Conservation (phyloP, 2,888 invertebrate species). For the Calephelis perditalis region DNA sequence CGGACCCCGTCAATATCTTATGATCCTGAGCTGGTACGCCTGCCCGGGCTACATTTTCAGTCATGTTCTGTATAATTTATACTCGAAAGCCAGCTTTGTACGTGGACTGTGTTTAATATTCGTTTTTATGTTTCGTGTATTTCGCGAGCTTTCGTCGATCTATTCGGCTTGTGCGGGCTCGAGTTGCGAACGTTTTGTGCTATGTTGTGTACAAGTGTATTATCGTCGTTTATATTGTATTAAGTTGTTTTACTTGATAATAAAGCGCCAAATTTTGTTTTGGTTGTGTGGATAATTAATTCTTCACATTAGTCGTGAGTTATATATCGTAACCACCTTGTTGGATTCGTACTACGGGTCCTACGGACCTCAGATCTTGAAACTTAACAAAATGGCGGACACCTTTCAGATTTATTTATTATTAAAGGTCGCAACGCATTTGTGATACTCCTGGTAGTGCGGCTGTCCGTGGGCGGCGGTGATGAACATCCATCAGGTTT, state of each 20-base stretch:
- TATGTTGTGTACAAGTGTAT: neutral
- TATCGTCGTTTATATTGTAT: neutral
- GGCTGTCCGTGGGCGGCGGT: no score
- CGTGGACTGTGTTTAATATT: conserved; percentile 11
- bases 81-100: conserved; percentile 10
- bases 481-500: no score
- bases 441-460: no score
- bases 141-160: neutral
- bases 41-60: conserved; percentile 4
- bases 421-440: no score
- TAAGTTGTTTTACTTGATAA: neutral
- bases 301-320: no score
- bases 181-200: neutral
- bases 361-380: no score
- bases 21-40: conserved; percentile 10
- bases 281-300: neutral
- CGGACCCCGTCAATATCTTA: conserved; percentile 10
- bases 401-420: no score
- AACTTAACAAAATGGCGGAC: no score
- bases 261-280: neutral
- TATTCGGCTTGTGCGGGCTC: neutral
- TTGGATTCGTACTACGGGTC: no score
- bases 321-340: no score
- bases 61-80: conserved; percentile 12
- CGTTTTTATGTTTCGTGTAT: conserved; percentile 12